Conservation (phyloP, 2,888 invertebrate genomes). For the Halictus ligatus region DNA sequence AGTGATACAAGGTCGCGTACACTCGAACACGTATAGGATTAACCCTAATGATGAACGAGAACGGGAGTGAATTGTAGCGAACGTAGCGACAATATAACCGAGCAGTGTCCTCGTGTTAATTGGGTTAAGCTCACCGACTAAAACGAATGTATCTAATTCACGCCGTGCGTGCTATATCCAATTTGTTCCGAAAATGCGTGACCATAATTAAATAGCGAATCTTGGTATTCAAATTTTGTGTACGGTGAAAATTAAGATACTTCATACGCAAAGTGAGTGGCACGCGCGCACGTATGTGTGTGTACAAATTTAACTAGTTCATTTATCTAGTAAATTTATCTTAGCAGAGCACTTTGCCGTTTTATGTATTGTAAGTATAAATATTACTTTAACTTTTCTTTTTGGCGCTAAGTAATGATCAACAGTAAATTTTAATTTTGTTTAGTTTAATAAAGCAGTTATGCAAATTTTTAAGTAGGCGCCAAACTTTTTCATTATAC, state of each 20-base stretch:
- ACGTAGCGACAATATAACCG: conserved; percentile 38
- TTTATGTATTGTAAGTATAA: not conserved
- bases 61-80: conserved; percentile 50
- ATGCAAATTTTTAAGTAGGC: too few species aligned
- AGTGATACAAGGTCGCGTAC: conserved; percentile 59
- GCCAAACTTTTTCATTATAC: too few species aligned
- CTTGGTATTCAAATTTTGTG: not conserved
- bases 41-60: conserved; percentile 53
- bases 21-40: conserved; percentile 55
- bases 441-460: too few species aligned
- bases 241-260: not conserved
- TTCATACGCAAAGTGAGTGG: not conserved
- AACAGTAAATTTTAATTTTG: too few species aligned
- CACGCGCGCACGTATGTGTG: not conserved
- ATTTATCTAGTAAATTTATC: too few species aligned
- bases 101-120: conserved; percentile 51
- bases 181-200: not conserved
- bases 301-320: too few species aligned
- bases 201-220: not conserved
- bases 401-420: too few species aligned
- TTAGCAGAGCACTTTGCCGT: not conserved
- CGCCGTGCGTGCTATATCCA: not conserved
- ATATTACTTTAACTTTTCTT: not conserved
- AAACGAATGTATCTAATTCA: conserved; percentile 42
- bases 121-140: conserved; percentile 30